Percentiles rank a stretch among this genome's conserved stretches.
phyloP scores from a whole-genome alignment of 2,113 vertebrate genomes.

The Oreocharis arfaki region DNA sequence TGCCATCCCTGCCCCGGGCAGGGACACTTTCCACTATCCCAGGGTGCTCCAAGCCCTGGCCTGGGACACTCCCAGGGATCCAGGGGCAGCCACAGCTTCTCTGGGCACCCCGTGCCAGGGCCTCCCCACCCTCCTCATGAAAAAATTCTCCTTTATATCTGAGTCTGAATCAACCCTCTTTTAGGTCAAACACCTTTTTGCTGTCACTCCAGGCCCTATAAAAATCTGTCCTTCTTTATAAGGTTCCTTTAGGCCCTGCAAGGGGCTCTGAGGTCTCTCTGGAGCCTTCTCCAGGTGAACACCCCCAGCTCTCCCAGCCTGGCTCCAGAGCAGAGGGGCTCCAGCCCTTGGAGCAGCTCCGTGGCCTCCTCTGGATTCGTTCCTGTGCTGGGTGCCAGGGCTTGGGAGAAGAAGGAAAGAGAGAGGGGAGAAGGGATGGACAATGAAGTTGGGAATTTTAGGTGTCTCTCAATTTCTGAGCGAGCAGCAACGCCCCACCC shows the following conservation, averaged over 20 bases:
- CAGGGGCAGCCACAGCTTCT: neutral
- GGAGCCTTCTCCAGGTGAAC: neutral
- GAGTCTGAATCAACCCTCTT: neutral
- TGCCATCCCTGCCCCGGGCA: neutral
- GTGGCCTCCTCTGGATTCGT: neutral
- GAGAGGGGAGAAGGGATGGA: neutral
- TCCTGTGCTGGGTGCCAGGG: neutral
- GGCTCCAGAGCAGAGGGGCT: neutral
- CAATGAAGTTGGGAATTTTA: neutral
- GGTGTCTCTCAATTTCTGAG: neutral
- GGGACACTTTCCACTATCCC: neutral
- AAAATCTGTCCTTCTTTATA: neutral
- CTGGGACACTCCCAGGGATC: neutral
- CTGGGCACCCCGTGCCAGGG: neutral
- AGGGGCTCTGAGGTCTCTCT: neutral
- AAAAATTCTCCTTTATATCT: neutral
- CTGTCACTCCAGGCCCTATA: neutral
- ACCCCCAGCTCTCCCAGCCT: neutral
- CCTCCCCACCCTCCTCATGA: rapidly evolving
- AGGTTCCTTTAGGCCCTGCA: rapidly evolving
- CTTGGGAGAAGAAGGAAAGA: neutral
- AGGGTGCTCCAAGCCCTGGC: neutral
- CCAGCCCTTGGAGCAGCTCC: neutral
- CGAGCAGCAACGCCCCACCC: neutral
- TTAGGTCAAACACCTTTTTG: neutral